A percentile compares a stretch with the other conserved stretches of the same genome.
These are phyloP conservation scores for Pteromalus puparum DNA, from an alignment of 1,140 invertebrate genomes.

Conservation along the genomic window DNA sequence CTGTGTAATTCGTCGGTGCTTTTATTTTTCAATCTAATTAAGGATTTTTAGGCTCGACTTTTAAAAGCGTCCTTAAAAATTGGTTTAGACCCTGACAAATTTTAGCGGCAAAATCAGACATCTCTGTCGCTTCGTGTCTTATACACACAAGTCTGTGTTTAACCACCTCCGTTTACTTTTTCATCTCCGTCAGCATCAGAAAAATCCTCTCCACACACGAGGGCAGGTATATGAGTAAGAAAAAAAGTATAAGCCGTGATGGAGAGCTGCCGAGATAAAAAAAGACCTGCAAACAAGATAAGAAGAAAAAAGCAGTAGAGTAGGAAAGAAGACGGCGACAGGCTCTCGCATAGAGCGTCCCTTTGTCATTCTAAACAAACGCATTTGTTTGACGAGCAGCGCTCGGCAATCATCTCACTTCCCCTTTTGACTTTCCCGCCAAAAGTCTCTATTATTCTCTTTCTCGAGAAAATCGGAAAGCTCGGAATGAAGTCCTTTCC, in stretches of 20 bases:
- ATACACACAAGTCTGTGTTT: too few relatives aligned
- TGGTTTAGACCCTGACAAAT: background rate
- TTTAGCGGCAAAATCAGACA: background rate
- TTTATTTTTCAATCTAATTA: background rate
- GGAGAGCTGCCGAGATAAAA: conserved; percentile 32
- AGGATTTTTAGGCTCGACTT: background rate
- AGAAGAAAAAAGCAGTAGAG: conserved; percentile 4
- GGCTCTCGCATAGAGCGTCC: background rate
- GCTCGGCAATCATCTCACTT: background rate
- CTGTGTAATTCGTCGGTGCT: background rate
- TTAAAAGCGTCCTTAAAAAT: background rate
- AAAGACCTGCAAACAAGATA: conserved; percentile 36
- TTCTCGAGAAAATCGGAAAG: conserved; percentile 2
- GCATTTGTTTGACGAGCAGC: conserved; percentile 26
- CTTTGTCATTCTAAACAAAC: conserved; percentile 48
- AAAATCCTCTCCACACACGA: background rate
- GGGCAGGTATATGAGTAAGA: background rate
- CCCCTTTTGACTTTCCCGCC: background rate
- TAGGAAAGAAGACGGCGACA: background rate
- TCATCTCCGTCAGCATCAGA: background rate
- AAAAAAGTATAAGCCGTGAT: conserved; percentile 5
- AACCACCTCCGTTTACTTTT: too few relatives aligned
- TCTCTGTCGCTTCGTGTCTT: background rate
- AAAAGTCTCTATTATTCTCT: conserved; percentile 5
- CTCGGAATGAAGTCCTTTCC: conserved; percentile 19